A percentile compares a stretch with the other conserved stretches of the same genome.
phyloP scores from a whole-genome alignment of 2,113 vertebrate species.

The Eretmochelys imbricata region DNA sequence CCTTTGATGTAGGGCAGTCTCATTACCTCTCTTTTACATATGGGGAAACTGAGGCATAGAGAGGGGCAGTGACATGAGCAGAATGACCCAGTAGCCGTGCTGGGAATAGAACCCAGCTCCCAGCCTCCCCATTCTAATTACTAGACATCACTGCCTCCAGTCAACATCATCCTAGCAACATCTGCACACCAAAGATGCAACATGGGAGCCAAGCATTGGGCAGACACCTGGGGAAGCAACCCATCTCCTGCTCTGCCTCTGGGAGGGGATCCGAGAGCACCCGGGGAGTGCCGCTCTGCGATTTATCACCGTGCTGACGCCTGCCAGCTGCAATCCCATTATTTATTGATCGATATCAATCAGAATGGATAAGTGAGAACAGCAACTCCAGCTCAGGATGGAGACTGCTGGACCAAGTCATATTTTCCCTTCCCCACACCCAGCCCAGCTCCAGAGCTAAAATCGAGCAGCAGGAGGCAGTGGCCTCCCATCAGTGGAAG shows the following conservation, averaged over 20 bases:
- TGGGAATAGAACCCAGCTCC: neutral
- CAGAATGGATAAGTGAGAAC: neutral
- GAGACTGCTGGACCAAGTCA: neutral
- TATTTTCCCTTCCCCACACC: too few relatives aligned
- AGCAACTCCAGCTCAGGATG: neutral
- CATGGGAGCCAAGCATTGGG: too few relatives aligned
- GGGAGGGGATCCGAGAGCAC: neutral
- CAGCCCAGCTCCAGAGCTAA: neutral
- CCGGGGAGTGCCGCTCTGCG: neutral
- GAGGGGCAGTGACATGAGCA: neutral
- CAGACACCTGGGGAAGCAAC: too few relatives aligned
- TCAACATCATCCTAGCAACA: too few relatives aligned
- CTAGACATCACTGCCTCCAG: neutral
- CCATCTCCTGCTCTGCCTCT: neutral
- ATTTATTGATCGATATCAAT: neutral
- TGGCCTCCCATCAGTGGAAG: neutral
- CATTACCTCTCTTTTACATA: too few relatives aligned
- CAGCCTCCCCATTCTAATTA: too few relatives aligned
- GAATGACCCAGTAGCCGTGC: neutral
- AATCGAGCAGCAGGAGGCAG: neutral
- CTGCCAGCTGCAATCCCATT: neutral
- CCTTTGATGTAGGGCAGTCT: too few relatives aligned
- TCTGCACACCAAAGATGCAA: too few relatives aligned
- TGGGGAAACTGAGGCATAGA: too few relatives aligned
- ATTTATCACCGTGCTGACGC: too few relatives aligned